Evolutionary conservation across 2,797 vertebrate species (phyloP), one percentile per base, ranked within the genome.

Genomic region (Microchirus variegatus): DNA sequence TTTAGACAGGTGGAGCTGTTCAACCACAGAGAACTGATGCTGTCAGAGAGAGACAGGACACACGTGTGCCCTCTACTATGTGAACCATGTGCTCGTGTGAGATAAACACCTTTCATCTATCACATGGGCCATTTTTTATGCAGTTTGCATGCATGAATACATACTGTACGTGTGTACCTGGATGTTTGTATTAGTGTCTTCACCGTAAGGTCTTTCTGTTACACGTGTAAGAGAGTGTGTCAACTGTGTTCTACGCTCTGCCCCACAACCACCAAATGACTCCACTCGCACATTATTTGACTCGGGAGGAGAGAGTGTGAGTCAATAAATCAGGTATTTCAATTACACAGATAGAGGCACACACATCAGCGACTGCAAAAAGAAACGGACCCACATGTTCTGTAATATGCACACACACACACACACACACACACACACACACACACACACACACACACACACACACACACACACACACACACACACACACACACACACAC

Each of bases 321-420:
- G 83, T 90, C 88, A 85, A 88, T 90, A 88, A 81, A 75, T 83
- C 81, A 81, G 77, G 84, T 87, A 89, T 87, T 89, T 88, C 88
- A 89, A 88, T 89, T 87, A 90, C 85, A 88, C 86, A 89, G 80
- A 83, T 82, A 87, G 85, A 70, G 77, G 63, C 84, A 85, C 87
- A 85, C 84, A 85, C 87, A 85, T 77, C 89, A 85, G 70, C 69
- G 81, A 66, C 63, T 82, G 75, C 73, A 65, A 72, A 72, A 84
- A 83, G 80, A 81, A 85, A 83, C 56, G 81, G 71, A 81, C 66
- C 68, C 56, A 56, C 79, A 83, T 47, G 15, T 70, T 54, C 13
- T 57, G 52, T 45, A 81, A 81, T 66, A 76, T 70, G 53, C 74
- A 70, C 46, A 36, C 37, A 46, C 43, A 16, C 58, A 50, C 50